Conservation (phyloP, 1,140 invertebrate species). For the Diabrotica undecimpunctata region DNA sequence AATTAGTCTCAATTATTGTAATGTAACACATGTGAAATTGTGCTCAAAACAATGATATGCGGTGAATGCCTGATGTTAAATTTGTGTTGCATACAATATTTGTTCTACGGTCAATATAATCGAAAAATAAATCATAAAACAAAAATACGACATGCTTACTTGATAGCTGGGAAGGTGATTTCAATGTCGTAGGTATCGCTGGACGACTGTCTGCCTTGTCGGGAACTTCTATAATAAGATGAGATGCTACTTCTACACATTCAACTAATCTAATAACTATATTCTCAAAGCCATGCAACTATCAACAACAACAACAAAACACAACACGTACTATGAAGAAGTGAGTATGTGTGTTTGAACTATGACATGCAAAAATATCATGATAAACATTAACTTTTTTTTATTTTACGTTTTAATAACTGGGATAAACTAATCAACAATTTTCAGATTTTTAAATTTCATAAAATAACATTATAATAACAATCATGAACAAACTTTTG, state of each 20-base stretch:
- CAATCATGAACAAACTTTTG: too few relatives aligned
- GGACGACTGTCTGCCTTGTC: conserved; percentile 63
- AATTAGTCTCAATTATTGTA: too few relatives aligned
- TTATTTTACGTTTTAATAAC: too few relatives aligned
- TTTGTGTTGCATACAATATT: too few relatives aligned
- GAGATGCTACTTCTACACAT: conserved; percentile 43
- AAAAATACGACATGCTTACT: conserved; percentile 64
- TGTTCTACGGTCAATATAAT: too few relatives aligned
- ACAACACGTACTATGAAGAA: background rate
- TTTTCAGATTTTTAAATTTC: too few relatives aligned
- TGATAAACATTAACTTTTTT: too few relatives aligned
- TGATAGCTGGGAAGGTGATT: conserved; percentile 86
- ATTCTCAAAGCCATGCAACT: conserved; percentile 12
- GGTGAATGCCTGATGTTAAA: too few relatives aligned
- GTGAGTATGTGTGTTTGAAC: background rate
- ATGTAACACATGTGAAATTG: background rate
- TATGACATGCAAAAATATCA: too few relatives aligned
- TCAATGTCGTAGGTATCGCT: conserved; percentile 84
- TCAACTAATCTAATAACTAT: conserved; percentile 29
- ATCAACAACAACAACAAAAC: conserved; percentile 18
- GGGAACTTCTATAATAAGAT: conserved; percentile 48
- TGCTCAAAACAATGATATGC: background rate
- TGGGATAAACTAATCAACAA: too few relatives aligned
- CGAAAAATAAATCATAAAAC: too few relatives aligned
- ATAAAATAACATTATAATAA: too few relatives aligned